Evolutionary conservation across 53 echinoderm and acorn worm species (phyloP).

Genomic region (Holothuria scabra): DNA sequence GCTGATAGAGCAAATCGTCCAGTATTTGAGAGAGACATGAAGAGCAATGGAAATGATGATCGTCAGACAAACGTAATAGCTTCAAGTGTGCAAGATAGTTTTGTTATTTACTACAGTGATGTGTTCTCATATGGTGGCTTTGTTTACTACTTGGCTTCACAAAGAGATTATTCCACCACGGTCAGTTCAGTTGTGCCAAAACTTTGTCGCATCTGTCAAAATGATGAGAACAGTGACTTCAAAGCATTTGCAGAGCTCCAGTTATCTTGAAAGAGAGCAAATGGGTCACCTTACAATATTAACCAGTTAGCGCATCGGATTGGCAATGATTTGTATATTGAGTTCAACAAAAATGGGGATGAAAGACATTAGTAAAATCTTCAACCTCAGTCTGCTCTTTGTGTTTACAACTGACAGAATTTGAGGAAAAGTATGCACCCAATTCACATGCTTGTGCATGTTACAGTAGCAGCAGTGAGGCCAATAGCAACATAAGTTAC

Average conservation of each 20-base stretch:
- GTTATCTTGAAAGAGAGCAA: background rate
- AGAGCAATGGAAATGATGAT: background rate
- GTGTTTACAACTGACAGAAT: constrained; percentile 64
- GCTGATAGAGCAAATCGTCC: background rate
- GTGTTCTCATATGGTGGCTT: background rate
- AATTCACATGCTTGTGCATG: constrained; percentile 32
- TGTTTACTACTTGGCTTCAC: constrained; percentile 17
- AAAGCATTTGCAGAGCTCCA: background rate
- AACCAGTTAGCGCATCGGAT: background rate
- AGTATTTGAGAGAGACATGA: background rate
- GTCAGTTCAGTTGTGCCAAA: background rate
- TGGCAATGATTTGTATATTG: background rate
- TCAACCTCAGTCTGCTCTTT: constrained; percentile 64
- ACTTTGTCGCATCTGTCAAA: background rate
- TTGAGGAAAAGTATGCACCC: constrained; percentile 54
- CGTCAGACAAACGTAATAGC: background rate
- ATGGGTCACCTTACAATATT: background rate
- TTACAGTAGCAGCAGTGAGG: background rate
- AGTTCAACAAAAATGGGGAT: background rate
- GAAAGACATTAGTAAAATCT: constrained; percentile 1
- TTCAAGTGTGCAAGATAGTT: background rate
- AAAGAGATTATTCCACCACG: background rate
- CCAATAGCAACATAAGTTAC: background rate
- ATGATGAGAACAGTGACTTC: background rate
- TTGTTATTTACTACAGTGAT: constrained; percentile 8